Base-by-base conservation (phyloP, 2,888 invertebrate species). In the Dasypolia templi region DNA sequence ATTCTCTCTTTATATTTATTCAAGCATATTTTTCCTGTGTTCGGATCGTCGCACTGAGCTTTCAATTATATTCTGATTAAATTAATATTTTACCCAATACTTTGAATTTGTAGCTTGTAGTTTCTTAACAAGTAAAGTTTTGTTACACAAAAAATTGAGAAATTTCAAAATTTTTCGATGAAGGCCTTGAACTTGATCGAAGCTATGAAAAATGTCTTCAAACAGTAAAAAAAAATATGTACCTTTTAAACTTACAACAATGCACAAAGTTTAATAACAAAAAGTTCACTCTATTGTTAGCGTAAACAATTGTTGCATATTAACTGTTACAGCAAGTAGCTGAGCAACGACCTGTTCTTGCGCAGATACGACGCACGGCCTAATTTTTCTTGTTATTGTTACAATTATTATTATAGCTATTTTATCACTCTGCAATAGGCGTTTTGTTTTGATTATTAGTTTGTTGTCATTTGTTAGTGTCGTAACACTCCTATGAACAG, bases 141-240 rank as follows among this genome's bases (percentile, higher is more conserved):
- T 35, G 7, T 32, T 35, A 22, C 32, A 75, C 32, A 35, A 39
- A 22, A 7, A 35, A 49, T 59, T 62, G 72, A 0, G 14, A 44
- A 17, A 35, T 46, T 22, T 53, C n/a, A 67, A 42, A 74, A 56
- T 2, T 17, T 9, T 39, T 26, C 32, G 35, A n/a, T 3, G 2
- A 49, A 42, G 4, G 17, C 17, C 35, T 19, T 4, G 19, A 67
- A 51, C 56, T 42, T 51, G 19, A 66, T 62, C 12, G 2, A 68
- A 29, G 29, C 35, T 29, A 58, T 42, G n/a, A 65, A 51, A 22
- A 62, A 42, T 12, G n/a, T 62, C 22, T 29, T 61, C 62, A 58
- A 67, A 75, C 46, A 65, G 42, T 58, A 70, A 69, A 66, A 64
- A 29, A 73, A 42, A 63, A 66, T 65, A 56, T 51, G n/a, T 65